A percentile compares a stretch with the other conserved stretches of the same genome.
Evolutionary conservation across 2,797 vertebrate genomes (phyloP).

Genomic region (Poeciliopsis presidionis): DNA sequence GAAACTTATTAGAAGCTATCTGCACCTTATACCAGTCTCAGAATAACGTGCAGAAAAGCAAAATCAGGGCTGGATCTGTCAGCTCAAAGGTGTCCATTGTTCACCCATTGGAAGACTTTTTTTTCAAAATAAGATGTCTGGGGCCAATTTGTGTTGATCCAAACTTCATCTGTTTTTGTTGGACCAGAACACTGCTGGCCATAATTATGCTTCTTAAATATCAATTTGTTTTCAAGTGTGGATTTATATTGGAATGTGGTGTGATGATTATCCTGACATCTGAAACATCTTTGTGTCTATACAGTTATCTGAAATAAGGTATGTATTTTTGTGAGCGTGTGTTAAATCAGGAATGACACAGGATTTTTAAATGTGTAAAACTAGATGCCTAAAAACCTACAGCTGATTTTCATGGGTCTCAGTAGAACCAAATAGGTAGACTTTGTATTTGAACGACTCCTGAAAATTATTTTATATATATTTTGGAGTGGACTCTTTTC

Average conservation of each 20-base stretch:
- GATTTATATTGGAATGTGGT: not conserved
- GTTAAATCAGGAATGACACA: not conserved
- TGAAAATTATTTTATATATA: not conserved
- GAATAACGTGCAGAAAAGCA: constrained; percentile 19
- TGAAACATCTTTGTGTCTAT: not conserved
- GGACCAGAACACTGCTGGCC: not conserved
- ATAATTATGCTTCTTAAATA: constrained; percentile 1
- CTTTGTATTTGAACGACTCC: not conserved
- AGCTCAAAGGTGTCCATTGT: constrained; percentile 13
- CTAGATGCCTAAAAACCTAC: not conserved
- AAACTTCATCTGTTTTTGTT: not conserved
- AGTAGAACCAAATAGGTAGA: not conserved
- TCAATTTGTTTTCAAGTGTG: not conserved
- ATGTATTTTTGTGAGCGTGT: not conserved
- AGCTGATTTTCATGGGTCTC: not conserved
- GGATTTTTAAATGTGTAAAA: not conserved
- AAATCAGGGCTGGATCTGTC: constrained; percentile 11
- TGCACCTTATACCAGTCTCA: constrained; percentile 2
- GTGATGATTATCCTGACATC: not conserved
- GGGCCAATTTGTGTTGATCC: not conserved
- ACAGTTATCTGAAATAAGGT: not conserved
- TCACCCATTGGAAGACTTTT: not conserved
- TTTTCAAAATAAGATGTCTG: not conserved
- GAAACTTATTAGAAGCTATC: not conserved
- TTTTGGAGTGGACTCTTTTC: not conserved